These are phyloP conservation scores for Aplysina aerophoba DNA, from an alignment of 37 sponge, comb jelly and placozoan genomes.

Conservation along the genomic window DNA sequence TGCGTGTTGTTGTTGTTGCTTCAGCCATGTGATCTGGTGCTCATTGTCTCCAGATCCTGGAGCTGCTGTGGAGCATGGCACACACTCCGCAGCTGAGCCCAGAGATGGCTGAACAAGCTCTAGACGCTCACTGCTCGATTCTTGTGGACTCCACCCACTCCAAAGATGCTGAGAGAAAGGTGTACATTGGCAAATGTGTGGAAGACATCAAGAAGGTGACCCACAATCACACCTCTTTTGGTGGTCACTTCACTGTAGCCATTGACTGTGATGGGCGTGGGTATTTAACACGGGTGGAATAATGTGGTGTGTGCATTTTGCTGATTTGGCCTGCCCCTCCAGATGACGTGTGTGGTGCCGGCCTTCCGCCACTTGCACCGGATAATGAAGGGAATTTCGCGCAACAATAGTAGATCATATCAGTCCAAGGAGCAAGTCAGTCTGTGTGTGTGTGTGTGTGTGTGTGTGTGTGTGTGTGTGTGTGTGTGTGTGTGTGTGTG, in stretches of 20 bases:
- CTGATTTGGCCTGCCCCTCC: neutral
- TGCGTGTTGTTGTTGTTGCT: too few relatives aligned
- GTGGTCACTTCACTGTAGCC: neutral
- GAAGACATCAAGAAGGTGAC: conserved; percentile 83
- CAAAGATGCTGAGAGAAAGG: conserved; percentile 67
- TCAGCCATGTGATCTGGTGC: neutral
- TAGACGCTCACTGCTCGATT: conserved; percentile 78
- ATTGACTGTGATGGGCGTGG: conserved; percentile 3
- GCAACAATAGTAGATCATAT: conserved; percentile 33
- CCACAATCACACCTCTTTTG: neutral
- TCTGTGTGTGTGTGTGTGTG: neutral
- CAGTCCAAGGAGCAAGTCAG: conserved; percentile 67
- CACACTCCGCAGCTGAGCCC: conserved; percentile 76
- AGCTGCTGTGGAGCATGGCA: conserved; percentile 84
- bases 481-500: neutral
- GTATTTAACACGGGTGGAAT: neutral
- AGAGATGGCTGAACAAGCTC: conserved; percentile 87
- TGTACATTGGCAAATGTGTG: conserved; percentile 78
- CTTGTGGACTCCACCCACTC: conserved; percentile 78
- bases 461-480: neutral
- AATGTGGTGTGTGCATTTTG: neutral
- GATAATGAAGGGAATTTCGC: conserved; percentile 67
- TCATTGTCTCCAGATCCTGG: conserved; percentile 58
- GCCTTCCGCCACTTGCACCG: conserved; percentile 72
- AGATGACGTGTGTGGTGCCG: conserved; percentile 48